Percentiles rank a stretch among this genome's conserved stretches.
phyloP scores from a whole-genome alignment of 2,797 vertebrate genomes.

The Acipenser oxyrinchus region DNA sequence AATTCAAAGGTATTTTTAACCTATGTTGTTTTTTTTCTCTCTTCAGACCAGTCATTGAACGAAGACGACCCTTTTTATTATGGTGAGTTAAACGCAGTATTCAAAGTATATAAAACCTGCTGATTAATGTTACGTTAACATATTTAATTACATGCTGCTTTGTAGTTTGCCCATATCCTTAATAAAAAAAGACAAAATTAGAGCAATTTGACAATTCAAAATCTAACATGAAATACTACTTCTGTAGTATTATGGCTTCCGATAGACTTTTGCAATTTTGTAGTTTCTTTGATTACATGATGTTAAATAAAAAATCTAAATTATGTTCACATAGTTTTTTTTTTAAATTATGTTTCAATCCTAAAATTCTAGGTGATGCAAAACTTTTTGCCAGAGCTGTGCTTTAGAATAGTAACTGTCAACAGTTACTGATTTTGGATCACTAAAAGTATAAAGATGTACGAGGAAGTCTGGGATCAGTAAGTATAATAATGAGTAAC shows the following conservation, averaged over 20 bases:
- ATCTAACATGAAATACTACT: conserved; percentile 14
- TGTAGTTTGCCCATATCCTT: too few relatives aligned
- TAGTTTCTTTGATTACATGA: too few relatives aligned
- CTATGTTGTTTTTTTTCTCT: neutral
- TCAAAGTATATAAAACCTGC: too few relatives aligned
- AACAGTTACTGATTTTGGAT: neutral
- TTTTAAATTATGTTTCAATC: conserved; percentile 32
- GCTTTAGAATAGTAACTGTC: neutral
- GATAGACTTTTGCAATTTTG: too few relatives aligned
- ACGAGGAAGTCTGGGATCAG: neutral
- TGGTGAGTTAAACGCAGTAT: too few relatives aligned
- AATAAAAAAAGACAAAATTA: conserved; percentile 3
- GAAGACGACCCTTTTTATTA: neutral
- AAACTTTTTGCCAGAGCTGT: neutral
- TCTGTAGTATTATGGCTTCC: conserved; percentile 20
- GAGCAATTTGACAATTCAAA: conserved; percentile 22
- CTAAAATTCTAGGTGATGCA: neutral
- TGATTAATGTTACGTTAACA: too few relatives aligned
- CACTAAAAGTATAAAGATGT: neutral
- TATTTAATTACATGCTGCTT: too few relatives aligned
- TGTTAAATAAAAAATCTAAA: conserved; percentile 38
- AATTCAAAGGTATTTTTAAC: neutral
- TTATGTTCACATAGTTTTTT: conserved; percentile 28
- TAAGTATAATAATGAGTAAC: neutral
- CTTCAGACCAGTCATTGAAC: neutral